Percentiles rank a stretch among this genome's conserved stretches.
Conservation (phyloP, 2,113 vertebrate genomes). For the Procavia capensis region DNA sequence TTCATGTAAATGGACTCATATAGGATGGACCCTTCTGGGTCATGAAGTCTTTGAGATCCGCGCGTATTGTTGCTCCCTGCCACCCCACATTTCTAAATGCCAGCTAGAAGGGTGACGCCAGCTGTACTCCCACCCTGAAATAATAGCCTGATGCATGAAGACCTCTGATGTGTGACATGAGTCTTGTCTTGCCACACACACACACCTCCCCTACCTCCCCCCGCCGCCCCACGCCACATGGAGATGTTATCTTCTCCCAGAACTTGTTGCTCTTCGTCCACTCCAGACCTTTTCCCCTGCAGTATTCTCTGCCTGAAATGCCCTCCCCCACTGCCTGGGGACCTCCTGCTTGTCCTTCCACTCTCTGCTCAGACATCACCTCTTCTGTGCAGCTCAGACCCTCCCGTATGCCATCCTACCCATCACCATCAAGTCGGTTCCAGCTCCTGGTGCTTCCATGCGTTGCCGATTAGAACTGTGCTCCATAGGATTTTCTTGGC, state of each 20-base stretch:
- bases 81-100: not conserved
- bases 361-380: not conserved
- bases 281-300: not conserved
- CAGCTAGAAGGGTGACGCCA: not conserved
- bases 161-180: accelerated
- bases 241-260: not conserved
- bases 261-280: not conserved
- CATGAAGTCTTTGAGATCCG: not conserved
- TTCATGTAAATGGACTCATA: not conserved
- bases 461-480: not conserved
- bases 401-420: not conserved
- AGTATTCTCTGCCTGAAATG: not conserved
- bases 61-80: too few relatives aligned
- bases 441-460: not conserved
- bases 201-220: too few relatives aligned
- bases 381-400: not conserved
- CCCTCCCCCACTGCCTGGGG: not conserved
- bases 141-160: not conserved
- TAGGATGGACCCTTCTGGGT: not conserved
- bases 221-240: not conserved
- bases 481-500: not conserved
- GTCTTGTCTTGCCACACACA: too few relatives aligned
- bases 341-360: not conserved
- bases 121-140: not conserved
- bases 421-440: too few relatives aligned